Evolutionary conservation across 2,113 vertebrate species (phyloP).

Genomic region (Pica pica): DNA sequence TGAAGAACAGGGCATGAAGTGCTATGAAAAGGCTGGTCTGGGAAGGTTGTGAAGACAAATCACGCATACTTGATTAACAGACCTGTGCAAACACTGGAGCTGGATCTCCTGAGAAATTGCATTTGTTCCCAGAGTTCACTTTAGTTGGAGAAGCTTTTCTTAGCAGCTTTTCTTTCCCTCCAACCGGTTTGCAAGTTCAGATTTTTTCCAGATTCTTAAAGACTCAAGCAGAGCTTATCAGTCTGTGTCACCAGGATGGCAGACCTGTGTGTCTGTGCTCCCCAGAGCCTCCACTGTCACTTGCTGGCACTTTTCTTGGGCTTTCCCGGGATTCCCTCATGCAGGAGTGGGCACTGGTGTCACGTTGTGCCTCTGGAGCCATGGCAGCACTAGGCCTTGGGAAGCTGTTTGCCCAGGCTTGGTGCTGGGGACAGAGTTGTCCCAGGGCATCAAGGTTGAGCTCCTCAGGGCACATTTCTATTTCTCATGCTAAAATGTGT

Average conservation of each 20-base stretch:
- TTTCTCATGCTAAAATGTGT: not conserved
- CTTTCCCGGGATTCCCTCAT: fast-evolving
- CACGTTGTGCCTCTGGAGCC: fast-evolving
- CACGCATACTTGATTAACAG: not conserved
- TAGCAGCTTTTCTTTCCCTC: not conserved
- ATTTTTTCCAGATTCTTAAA: not conserved
- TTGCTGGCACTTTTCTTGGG: not conserved
- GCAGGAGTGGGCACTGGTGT: fast-evolving
- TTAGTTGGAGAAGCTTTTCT: not conserved
- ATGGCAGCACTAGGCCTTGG: fast-evolving
- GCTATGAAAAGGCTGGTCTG: not conserved
- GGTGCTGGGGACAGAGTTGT: not conserved
- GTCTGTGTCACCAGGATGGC: not conserved
- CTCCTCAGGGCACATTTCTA: not conserved
- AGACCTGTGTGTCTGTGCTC: not conserved
- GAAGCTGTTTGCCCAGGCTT: not conserved
- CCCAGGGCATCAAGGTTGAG: not conserved
- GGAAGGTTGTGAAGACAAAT: not conserved
- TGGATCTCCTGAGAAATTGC: not conserved
- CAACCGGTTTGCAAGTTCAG: not conserved
- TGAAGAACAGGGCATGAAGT: not conserved
- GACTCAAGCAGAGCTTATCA: not conserved
- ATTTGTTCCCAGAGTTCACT: not conserved
- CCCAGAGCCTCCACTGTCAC: not conserved
- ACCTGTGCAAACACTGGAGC: not conserved